A percentile compares a stretch with the other conserved stretches of the same genome.
Conservation (phyloP, 1,140 invertebrate genomes). For the Amyelois transitella region DNA sequence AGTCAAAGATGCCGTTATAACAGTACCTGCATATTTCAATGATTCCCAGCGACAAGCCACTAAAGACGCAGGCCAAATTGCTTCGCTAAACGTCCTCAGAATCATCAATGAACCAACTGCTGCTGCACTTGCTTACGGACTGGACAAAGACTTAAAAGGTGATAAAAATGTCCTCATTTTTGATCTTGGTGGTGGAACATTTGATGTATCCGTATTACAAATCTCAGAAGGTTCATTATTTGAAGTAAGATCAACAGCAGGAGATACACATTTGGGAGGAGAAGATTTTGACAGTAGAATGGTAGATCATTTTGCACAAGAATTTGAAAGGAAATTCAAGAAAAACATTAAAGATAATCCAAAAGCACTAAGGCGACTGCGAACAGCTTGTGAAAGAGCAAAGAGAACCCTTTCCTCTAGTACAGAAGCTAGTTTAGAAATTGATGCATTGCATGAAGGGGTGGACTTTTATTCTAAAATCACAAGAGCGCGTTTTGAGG, state of each 20-base stretch:
- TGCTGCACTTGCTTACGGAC: slow-evolving; percentile 88
- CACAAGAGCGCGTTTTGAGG: slow-evolving; percentile 89
- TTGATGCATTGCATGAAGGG: slow-evolving; percentile 84
- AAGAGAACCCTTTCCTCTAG: slow-evolving; percentile 81
- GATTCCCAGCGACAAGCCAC: slow-evolving; percentile 80
- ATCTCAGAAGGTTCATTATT: slow-evolving; percentile 90
- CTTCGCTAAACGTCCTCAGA: slow-evolving; percentile 86
- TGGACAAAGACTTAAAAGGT: slow-evolving; percentile 89
- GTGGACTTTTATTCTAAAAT: slow-evolving; percentile 92
- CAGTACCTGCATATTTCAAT: slow-evolving; percentile 82
- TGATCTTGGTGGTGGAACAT: slow-evolving; percentile 84
- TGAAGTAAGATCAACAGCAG: slow-evolving; percentile 87
- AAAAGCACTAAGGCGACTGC: slow-evolving; percentile 83
- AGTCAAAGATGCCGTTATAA: slow-evolving; percentile 80
- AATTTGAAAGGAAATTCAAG: slow-evolving; percentile 91
- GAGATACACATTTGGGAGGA: slow-evolving; percentile 84
- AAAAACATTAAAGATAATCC: slow-evolving; percentile 85
- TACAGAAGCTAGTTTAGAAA: slow-evolving; percentile 82
- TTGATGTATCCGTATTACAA: slow-evolving; percentile 90
- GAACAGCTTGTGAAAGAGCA: slow-evolving; percentile 84
- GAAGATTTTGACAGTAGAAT: slow-evolving; percentile 88
- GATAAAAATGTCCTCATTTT: slow-evolving; percentile 85
- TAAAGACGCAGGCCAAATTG: slow-evolving; percentile 85
- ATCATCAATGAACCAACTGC: slow-evolving; percentile 90
- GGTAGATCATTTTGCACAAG: slow-evolving; percentile 85